Evolutionary conservation across 2,797 vertebrate genomes (phyloP).

Genomic region (Enoplosus armatus): DNA sequence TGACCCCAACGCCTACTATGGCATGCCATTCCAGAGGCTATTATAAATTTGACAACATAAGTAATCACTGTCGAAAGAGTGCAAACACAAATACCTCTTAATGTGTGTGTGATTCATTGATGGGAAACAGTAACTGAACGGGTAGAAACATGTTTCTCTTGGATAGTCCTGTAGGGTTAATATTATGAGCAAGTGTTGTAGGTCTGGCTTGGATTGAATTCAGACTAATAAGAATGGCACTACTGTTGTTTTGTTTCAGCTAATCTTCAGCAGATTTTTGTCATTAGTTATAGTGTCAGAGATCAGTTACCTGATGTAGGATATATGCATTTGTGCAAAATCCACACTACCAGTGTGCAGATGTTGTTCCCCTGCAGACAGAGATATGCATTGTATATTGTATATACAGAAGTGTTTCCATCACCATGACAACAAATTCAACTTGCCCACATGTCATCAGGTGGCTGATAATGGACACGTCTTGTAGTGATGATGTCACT

Average conservation of each 20-base stretch:
- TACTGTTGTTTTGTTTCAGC: constrained; percentile 36
- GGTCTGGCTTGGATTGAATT: constrained; percentile 50
- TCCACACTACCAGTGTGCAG: constrained; percentile 1
- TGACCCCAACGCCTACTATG: constrained; percentile 39
- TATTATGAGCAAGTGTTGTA: constrained; percentile 67
- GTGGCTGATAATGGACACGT: constrained; percentile 77
- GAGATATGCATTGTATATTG: constrained; percentile 72
- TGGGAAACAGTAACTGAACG: constrained; percentile 67
- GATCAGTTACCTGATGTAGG: background rate
- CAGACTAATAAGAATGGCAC: constrained; percentile 39
- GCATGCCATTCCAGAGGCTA: constrained; percentile 57
- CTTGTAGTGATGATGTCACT: constrained; percentile 78
- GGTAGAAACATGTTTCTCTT: constrained; percentile 75
- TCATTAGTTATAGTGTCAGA: constrained; percentile 5
- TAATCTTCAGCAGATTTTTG: constrained; percentile 38
- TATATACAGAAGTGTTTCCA: constrained; percentile 72
- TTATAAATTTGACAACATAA: constrained; percentile 75
- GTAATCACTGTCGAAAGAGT: constrained; percentile 67
- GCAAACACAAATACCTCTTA: constrained; percentile 71
- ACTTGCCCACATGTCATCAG: constrained; percentile 74
- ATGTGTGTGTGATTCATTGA: constrained; percentile 75
- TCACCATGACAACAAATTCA: constrained; percentile 78
- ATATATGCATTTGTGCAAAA: constrained; percentile 20
- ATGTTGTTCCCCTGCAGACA: constrained; percentile 7
- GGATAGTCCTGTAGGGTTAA: constrained; percentile 63